Percentiles rank a stretch among this genome's conserved stretches.
phyloP scores from a whole-genome alignment of 2,888 invertebrate genomes.

The Drosophila melanocephala region DNA sequence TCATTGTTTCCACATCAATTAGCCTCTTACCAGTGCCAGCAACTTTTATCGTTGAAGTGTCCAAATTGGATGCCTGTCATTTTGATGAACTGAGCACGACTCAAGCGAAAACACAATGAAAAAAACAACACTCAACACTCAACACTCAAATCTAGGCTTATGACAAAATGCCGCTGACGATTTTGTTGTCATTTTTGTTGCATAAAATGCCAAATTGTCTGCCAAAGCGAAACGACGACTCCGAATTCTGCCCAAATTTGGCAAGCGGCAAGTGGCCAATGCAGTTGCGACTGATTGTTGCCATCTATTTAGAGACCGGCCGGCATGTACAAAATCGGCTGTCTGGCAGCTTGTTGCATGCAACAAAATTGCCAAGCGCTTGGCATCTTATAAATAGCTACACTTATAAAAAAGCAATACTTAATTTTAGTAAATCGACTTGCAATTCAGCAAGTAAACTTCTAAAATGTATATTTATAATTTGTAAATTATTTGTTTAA shows the following conservation, averaged over 20 bases:
- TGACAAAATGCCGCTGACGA: constrained; percentile 60
- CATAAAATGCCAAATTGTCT: constrained; percentile 81
- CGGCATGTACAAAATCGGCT: constrained; percentile 64
- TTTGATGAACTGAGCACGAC: constrained; percentile 62
- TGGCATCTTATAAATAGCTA: constrained; percentile 16
- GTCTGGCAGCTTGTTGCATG: constrained; percentile 58
- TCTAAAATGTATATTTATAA: no score
- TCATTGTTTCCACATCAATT: constrained; percentile 81
- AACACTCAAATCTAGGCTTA: constrained; percentile 41
- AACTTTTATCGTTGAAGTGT: constrained; percentile 26
- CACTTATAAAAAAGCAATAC: neutral
- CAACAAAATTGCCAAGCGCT: constrained; percentile 52
- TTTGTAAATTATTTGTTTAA: no score
- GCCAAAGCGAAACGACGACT: constrained; percentile 47
- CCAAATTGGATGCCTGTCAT: constrained; percentile 67
- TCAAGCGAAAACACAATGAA: neutral
- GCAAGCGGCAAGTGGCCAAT: constrained; percentile 59
- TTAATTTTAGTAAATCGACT: neutral
- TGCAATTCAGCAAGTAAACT: neutral
- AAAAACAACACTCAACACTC: constrained; percentile 1
- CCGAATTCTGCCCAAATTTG: constrained; percentile 72
- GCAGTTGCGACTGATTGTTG: constrained; percentile 41
- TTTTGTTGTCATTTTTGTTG: constrained; percentile 38
- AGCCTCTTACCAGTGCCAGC: constrained; percentile 53
- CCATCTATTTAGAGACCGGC: constrained; percentile 61